A percentile compares a stretch with the other conserved stretches of the same genome.
phyloP scores from a whole-genome alignment of 2,888 invertebrate species.

The Punctoribates punctum region DNA sequence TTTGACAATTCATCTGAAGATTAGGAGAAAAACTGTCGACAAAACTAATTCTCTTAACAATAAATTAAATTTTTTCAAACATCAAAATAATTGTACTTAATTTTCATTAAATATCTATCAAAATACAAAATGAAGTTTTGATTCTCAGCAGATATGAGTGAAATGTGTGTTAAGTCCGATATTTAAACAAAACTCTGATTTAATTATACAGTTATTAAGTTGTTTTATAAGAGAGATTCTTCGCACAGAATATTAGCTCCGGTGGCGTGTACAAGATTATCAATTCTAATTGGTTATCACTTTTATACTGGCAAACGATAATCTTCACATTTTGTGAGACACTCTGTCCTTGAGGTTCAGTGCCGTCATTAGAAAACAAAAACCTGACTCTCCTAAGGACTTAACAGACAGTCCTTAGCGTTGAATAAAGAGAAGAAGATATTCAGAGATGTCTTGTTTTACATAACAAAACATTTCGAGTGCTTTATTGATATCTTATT shows the following conservation, averaged over 20 bases:
- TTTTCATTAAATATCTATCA: no score
- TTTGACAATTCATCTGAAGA: no score
- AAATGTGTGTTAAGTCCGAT: not conserved
- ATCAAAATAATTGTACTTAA: no score
- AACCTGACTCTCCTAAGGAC: slow-evolving; percentile 17
- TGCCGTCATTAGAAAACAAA: slow-evolving; percentile 30
- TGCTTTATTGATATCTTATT: slow-evolving; percentile 14
- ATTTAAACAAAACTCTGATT: slow-evolving; percentile 1
- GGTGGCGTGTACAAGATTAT: not conserved
- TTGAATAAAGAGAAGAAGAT: not conserved
- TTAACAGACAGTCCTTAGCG: not conserved
- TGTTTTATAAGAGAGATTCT: not conserved
- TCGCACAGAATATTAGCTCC: slow-evolving; percentile 4
- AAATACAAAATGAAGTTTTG: not conserved
- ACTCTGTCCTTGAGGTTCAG: slow-evolving; percentile 18
- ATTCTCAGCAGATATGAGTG: slow-evolving; percentile 4
- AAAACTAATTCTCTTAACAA: no score
- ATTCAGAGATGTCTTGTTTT: not conserved
- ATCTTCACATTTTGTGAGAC: not conserved
- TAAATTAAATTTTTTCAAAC: no score
- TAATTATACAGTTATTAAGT: slow-evolving; percentile 1
- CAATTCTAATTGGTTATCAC: slow-evolving; percentile 29
- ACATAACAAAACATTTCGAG: slow-evolving; percentile 7
- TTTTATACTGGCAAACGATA: slow-evolving; percentile 3
- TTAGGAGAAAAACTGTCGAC: no score